Percentiles rank a stretch among this genome's conserved stretches.
phyloP scores from a whole-genome alignment of 2,797 vertebrate genomes.

The Choloepus didactylus region DNA sequence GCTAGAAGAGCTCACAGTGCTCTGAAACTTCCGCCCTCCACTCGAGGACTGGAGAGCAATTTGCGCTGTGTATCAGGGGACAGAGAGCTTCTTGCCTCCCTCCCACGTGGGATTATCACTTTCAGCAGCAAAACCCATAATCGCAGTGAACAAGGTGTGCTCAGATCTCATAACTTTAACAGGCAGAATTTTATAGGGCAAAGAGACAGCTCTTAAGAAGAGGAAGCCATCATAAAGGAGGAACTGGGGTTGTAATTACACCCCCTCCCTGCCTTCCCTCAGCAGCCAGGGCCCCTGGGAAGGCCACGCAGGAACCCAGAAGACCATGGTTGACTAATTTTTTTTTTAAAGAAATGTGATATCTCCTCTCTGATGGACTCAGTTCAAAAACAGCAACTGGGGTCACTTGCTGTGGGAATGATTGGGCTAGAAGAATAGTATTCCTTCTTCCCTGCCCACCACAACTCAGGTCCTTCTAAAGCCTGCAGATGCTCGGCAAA shows the following conservation, averaged over 20 bases:
- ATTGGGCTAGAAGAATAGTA: neutral
- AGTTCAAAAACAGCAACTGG: neutral
- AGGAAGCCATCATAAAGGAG: neutral
- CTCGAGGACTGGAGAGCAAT: neutral
- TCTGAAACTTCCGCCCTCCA: neutral
- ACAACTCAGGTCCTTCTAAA: neutral
- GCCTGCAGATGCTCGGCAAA: neutral
- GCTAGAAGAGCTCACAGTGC: neutral
- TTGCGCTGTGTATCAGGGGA: neutral
- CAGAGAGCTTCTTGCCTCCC: neutral
- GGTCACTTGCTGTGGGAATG: neutral
- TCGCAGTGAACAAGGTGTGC: neutral
- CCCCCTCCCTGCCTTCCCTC: neutral
- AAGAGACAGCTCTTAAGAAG: neutral
- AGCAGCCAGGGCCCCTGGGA: neutral
- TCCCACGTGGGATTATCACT: neutral
- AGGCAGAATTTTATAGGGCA: slow-evolving; percentile 44
- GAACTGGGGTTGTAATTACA: neutral
- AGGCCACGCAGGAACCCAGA: neutral
- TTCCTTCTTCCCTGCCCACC: neutral
- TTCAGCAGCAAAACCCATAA: slow-evolving; percentile 44
- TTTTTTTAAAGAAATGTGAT: neutral
- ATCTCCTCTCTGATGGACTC: neutral
- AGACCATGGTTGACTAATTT: neutral
- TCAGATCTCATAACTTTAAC: neutral